Base-by-base conservation (phyloP, 2,888 invertebrate genomes). In the Brachypterus glaber region DNA sequence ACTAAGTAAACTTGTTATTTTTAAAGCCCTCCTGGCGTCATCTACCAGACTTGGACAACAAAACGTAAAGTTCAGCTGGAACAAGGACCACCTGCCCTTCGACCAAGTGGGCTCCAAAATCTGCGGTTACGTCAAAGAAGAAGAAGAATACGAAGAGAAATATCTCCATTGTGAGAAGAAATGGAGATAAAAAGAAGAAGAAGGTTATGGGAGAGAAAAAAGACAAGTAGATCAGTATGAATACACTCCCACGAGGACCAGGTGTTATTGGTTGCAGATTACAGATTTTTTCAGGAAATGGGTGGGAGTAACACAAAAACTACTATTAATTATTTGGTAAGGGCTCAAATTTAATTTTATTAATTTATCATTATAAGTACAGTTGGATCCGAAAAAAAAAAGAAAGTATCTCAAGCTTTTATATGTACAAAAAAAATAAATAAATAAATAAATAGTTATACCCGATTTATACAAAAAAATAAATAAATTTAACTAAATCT, bases 1-100 rank as follows among this genome's bases (percentile, higher is more conserved):
- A n/a, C n/a, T n/a, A n/a, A n/a, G n/a, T n/a, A n/a, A n/a, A n/a
- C n/a, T n/a, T n/a, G n/a, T n/a, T n/a, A n/a, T n/a, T n/a, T n/a
- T n/a, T n/a, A 14, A 55, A 92, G 88, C 96, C 96, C 14, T 87
- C 92, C 1, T 95, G 93, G 93, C 76, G 93, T 24, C 93, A 95
- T 65, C 60, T 91, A 17, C 76, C 84, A 1, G 68, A 81, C 40
- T 67, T 76, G 24, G 79, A 80, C 50, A 82, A 87, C 50, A 76
- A 80, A 55, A 82, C 63, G 80, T 95, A 11, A 82, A 79, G 60
- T 74, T 85, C 38, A 87, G 82, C 59, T 87, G 87, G 84, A 76
- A 82, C 44, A 58, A 71, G 33, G 60, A 68, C 41, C 64, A 67
- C 15, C 56, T 65, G 24, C 70, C 70, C 8, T 62, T 64, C 37